A percentile compares a stretch with the other conserved stretches of the same genome.
Evolutionary conservation across 2,888 invertebrate genomes (phyloP).

Genomic region (Tigriopus californicus): DNA sequence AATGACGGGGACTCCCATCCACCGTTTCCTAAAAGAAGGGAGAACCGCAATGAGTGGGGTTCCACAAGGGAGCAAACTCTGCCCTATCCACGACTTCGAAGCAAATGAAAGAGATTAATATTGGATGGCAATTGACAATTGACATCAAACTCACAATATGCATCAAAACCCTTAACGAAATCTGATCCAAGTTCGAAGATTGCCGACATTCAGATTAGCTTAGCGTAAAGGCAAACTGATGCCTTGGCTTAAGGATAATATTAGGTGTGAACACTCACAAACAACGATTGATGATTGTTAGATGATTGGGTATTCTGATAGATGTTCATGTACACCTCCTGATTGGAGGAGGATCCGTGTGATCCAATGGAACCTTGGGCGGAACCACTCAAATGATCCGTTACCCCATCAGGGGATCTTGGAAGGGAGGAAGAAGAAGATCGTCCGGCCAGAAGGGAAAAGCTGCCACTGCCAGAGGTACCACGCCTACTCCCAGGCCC

Average conservation of each 20-base stretch:
- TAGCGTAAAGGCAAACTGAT: too few relatives aligned
- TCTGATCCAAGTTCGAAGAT: too few relatives aligned
- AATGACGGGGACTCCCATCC: conserved; percentile 42
- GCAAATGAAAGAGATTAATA: too few relatives aligned
- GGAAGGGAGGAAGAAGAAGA: conserved; percentile 12
- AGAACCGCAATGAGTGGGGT: too few relatives aligned
- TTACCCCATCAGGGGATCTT: conserved; percentile 12
- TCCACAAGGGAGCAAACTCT: too few relatives aligned
- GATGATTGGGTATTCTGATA: conserved; percentile 12
- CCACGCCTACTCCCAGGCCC: background rate
- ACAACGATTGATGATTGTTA: conserved; percentile 8
- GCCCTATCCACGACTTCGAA: too few relatives aligned
- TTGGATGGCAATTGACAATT: too few relatives aligned
- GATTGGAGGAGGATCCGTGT: conserved; percentile 4
- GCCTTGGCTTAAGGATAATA: background rate
- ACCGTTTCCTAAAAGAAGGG: background rate
- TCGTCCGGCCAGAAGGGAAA: background rate
- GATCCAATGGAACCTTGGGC: conserved; percentile 14
- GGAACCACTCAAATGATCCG: background rate
- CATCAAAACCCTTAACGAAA: too few relatives aligned
- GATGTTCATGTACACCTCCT: conserved; percentile 14
- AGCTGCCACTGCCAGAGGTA: background rate
- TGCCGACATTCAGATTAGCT: too few relatives aligned
- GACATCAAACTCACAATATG: too few relatives aligned
- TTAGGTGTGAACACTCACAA: conserved; percentile 8